A percentile compares a stretch with the other conserved stretches of the same genome.
Evolutionary conservation across 2,113 vertebrate genomes (phyloP).

Genomic region (Poeciliopsis occidentalis): DNA sequence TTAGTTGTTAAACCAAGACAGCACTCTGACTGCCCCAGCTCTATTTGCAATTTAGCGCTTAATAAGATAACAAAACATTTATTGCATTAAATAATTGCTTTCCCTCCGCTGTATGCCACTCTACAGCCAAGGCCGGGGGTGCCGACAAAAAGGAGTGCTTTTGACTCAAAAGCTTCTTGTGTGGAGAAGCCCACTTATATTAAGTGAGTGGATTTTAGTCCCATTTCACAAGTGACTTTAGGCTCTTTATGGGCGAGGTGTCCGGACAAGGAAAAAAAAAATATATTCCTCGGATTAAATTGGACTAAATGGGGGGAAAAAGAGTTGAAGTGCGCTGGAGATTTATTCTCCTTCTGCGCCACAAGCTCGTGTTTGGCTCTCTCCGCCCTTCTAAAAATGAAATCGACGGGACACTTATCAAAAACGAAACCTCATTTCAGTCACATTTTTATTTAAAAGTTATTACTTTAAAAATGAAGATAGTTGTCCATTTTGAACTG

Average conservation of each 20-base stretch:
- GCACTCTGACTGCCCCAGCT: slow-evolving; percentile 50
- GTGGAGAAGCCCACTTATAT: slow-evolving; percentile 84
- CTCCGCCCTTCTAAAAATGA: slow-evolving; percentile 29
- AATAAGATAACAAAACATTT: slow-evolving; percentile 71
- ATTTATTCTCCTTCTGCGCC: no score
- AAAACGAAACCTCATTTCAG: slow-evolving; percentile 68
- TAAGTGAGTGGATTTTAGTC: slow-evolving; percentile 82
- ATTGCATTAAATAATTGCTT: slow-evolving; percentile 59
- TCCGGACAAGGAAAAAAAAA: no score
- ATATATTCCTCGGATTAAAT: no score
- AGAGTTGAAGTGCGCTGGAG: no score
- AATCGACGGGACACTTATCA: slow-evolving; percentile 53
- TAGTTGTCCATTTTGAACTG: no score
- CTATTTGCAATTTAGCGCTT: slow-evolving; percentile 59
- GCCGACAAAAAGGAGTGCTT: slow-evolving; percentile 78
- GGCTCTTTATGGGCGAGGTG: no score
- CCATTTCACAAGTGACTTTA: no score
- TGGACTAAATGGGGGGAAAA: no score
- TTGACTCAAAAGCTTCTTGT: slow-evolving; percentile 80
- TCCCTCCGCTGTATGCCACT: slow-evolving; percentile 44
- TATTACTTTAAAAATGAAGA: no score
- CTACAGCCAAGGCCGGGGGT: slow-evolving; percentile 60
- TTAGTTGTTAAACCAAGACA: slow-evolving; percentile 56
- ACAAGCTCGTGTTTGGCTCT: no score
- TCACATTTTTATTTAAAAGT: slow-evolving; percentile 75